Percentiles rank a stretch among this genome's conserved stretches.
These are phyloP conservation scores for Petrocephalus sullivani DNA, from an alignment of 2,797 vertebrate genomes.

Conservation along the genomic window DNA sequence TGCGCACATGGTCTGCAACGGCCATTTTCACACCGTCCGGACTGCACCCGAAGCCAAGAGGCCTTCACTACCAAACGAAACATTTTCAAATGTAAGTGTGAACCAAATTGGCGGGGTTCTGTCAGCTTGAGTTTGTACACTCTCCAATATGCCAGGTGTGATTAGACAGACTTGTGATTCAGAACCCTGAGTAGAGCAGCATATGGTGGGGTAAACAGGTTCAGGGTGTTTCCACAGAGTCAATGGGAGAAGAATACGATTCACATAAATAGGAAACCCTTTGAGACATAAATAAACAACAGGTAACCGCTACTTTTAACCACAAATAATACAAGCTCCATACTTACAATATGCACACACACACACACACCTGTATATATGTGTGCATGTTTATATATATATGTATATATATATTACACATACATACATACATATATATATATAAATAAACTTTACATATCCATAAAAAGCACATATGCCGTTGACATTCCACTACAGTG, in stretches of 20 bases:
- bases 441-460: slow-evolving; percentile 46
- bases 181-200: slow-evolving; percentile 66
- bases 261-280: slow-evolving; percentile 46
- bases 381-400: slow-evolving; percentile 40
- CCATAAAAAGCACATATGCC: not conserved
- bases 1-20: not conserved
- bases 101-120: not conserved
- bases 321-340: slow-evolving; percentile 57
- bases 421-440: slow-evolving; percentile 33
- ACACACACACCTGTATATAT: slow-evolving; percentile 48
- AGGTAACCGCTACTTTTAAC: slow-evolving; percentile 42
- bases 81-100: slow-evolving; percentile 3
- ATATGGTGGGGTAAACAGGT: slow-evolving; percentile 49
- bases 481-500: slow-evolving; percentile 22
- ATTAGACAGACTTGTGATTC: slow-evolving; percentile 46
- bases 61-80: slow-evolving; percentile 3
- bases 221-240: slow-evolving; percentile 32
- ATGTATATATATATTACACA: slow-evolving; percentile 39
- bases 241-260: slow-evolving; percentile 40
- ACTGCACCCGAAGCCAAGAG: not conserved
- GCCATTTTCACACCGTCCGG: not conserved
- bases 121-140: slow-evolving; percentile 34
- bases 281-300: slow-evolving; percentile 62
- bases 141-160: slow-evolving; percentile 55
- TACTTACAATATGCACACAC: slow-evolving; percentile 65